A percentile compares a stretch with the other conserved stretches of the same genome.
phyloP scores from a whole-genome alignment of 2,113 vertebrate genomes.

The Actenoides hombroni region DNA sequence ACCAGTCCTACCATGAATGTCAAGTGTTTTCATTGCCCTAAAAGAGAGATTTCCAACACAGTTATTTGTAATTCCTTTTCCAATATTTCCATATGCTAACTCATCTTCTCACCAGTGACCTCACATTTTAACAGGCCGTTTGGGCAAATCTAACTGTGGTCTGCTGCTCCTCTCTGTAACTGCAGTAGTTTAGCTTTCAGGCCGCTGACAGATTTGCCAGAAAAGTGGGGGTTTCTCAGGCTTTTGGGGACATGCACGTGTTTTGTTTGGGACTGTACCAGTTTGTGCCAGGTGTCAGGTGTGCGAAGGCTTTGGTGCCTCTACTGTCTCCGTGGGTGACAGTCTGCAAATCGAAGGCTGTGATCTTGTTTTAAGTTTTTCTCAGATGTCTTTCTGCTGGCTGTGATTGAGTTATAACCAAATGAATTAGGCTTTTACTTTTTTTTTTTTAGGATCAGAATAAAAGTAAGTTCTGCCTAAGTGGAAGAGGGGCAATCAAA shows the following conservation, averaged over 20 bases:
- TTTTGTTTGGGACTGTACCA: background rate
- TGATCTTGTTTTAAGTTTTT: background rate
- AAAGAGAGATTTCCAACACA: background rate
- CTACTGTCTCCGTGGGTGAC: accelerated
- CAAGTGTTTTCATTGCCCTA: background rate
- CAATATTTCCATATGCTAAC: accelerated
- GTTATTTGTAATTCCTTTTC: background rate
- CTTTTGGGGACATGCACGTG: background rate
- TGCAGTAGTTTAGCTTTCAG: background rate
- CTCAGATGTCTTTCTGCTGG: background rate
- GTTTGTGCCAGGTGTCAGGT: background rate
- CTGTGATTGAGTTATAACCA: background rate
- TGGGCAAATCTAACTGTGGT: accelerated
- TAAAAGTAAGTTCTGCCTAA: background rate
- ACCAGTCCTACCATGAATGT: background rate
- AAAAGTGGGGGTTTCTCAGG: background rate
- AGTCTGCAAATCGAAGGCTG: background rate
- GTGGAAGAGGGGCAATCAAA: background rate
- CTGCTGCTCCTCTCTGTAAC: background rate
- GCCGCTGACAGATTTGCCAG: background rate
- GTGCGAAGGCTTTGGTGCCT: background rate
- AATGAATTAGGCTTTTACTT: background rate
- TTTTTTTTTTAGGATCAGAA: background rate
- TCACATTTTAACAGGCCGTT: background rate
- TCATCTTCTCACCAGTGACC: background rate